Evolutionary conservation across 1,140 invertebrate genomes (phyloP).

Genomic region (Heliconius congener): DNA sequence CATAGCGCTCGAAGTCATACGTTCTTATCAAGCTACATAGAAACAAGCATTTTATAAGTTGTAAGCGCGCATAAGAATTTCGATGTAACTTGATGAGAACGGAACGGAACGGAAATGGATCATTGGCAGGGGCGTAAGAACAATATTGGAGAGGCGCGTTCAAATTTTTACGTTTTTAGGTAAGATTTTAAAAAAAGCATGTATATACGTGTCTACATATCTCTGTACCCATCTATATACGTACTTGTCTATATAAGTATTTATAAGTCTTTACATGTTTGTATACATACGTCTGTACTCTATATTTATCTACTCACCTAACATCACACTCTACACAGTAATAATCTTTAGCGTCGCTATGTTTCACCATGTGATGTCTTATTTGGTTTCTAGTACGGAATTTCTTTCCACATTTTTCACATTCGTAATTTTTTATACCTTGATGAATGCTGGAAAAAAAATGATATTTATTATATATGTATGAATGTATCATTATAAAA

Average conservation of each 20-base stretch:
- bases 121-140: too few relatives aligned
- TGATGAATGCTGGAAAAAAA: slow-evolving; percentile 59
- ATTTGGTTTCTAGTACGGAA: slow-evolving; percentile 69
- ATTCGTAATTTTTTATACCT: slow-evolving; percentile 69
- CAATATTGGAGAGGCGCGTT: too few relatives aligned
- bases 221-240: not conserved
- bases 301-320: slow-evolving; percentile 43
- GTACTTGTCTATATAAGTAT: not conserved
- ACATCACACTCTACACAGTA: slow-evolving; percentile 76
- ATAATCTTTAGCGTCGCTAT: slow-evolving; percentile 58
- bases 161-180: too few relatives aligned
- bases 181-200: too few relatives aligned
- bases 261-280: not conserved
- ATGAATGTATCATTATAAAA: too few relatives aligned
- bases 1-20: too few relatives aligned
- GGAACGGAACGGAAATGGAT: too few relatives aligned
- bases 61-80: too few relatives aligned
- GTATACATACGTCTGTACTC: not conserved
- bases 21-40: too few relatives aligned
- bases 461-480: too few relatives aligned
- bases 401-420: slow-evolving; percentile 52
- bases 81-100: too few relatives aligned
- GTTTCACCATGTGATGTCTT: slow-evolving; percentile 63
- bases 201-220: not conserved
- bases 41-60: too few relatives aligned